phyloP scores from a whole-genome alignment of 2,888 invertebrate species.

The Ariolimax columbianus region DNA sequence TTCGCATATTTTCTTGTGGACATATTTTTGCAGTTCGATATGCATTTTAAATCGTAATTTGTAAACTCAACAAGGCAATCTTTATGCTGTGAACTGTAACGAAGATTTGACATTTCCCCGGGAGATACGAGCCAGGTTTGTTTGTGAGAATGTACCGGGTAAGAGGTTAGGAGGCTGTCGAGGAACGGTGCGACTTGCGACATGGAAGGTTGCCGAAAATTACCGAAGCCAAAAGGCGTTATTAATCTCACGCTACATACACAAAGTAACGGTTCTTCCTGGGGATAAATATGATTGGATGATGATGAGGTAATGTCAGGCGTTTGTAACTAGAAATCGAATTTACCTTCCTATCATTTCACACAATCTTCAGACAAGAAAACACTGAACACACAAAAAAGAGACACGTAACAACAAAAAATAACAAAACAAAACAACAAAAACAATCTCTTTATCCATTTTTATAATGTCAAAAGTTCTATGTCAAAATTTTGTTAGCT shows the following conservation, averaged over 20 bases:
- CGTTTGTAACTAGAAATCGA: not conserved
- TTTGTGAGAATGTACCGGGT: not conserved
- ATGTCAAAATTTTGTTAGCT: no score
- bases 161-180: not conserved
- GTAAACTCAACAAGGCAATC: no score
- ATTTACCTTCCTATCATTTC: not conserved
- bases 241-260: not conserved
- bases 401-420: no score
- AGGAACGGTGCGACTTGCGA: not conserved
- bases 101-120: not conserved
- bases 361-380: not conserved
- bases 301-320: not conserved
- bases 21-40: no score
- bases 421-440: no score
- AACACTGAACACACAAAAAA: no score
- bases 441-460: no score
- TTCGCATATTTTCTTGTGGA: no score
- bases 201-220: not conserved
- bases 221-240: not conserved
- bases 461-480: no score
- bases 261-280: not conserved
- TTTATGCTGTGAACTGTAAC: not conserved
- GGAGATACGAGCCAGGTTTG: not conserved
- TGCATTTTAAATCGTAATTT: not conserved
- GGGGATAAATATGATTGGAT: not conserved